Conservation (phyloP, 2,888 invertebrate species). For the Drosophila neotestacea region DNA sequence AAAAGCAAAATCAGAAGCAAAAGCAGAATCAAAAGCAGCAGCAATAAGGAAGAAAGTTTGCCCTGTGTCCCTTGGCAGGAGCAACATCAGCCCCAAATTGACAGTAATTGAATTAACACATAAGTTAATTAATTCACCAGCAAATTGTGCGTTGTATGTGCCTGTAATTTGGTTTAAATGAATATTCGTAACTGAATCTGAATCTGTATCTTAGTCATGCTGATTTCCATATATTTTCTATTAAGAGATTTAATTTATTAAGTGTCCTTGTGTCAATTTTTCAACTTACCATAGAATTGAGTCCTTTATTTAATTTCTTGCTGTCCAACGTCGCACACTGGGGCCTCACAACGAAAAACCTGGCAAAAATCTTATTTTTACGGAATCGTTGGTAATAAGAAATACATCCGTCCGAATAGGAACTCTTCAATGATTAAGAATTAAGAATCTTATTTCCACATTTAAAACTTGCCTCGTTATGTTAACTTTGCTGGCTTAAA, state of each 20-base stretch:
- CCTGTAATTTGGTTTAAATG: not conserved
- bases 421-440: too few species aligned
- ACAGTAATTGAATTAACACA: slow-evolving; percentile 47
- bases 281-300: not conserved
- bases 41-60: slow-evolving; percentile 12
- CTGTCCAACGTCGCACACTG: not conserved
- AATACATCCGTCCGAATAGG: too few species aligned
- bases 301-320: not conserved
- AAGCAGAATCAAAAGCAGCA: not conserved
- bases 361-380: too few species aligned
- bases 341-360: too few species aligned
- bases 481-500: too few species aligned
- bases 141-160: slow-evolving; percentile 13
- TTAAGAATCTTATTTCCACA: too few species aligned
- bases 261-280: not conserved
- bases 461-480: too few species aligned
- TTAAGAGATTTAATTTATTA: not conserved
- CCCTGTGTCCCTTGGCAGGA: slow-evolving; percentile 5
- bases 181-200: not conserved
- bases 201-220: not conserved
- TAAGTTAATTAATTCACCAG: slow-evolving; percentile 49
- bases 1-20: not conserved
- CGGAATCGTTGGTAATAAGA: too few species aligned
- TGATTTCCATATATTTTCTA: not conserved
- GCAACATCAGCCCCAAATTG: slow-evolving; percentile 22